Evolutionary conservation across 2,797 vertebrate genomes (phyloP).

Genomic region (Pitangus sulphuratus): DNA sequence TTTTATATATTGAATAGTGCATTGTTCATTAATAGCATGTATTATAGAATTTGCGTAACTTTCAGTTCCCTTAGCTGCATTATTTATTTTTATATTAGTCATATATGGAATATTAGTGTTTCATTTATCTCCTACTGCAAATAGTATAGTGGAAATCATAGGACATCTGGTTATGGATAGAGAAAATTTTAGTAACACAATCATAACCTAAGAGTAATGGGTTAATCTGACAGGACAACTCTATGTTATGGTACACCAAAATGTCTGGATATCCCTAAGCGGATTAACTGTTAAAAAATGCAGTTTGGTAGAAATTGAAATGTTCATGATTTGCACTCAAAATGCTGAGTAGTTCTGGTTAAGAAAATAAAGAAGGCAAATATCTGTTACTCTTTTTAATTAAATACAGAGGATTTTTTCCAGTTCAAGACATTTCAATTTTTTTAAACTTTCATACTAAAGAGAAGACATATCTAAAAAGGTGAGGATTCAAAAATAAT

Average conservation of each 20-base stretch:
- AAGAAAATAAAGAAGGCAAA: background rate
- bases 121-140: background rate
- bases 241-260: background rate
- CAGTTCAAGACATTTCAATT: background rate
- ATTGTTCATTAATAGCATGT: background rate
- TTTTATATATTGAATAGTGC: background rate
- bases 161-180: background rate
- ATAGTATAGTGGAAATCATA: background rate
- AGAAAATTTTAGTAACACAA: background rate
- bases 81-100: background rate
- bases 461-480: background rate
- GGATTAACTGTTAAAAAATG: background rate
- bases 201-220: background rate
- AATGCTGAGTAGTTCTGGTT: background rate
- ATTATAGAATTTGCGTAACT: background rate
- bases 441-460: background rate
- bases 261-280: background rate
- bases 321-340: background rate
- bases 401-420: rapidly evolving
- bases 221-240: background rate
- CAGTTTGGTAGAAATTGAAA: background rate
- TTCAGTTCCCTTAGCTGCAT: background rate
- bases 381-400: background rate
- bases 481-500: background rate
- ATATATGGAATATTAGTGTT: background rate